Evolutionary conservation across 2,888 invertebrate species (phyloP), one percentile per base, ranked within the genome.

Genomic region (Horisme vitalbata): DNA sequence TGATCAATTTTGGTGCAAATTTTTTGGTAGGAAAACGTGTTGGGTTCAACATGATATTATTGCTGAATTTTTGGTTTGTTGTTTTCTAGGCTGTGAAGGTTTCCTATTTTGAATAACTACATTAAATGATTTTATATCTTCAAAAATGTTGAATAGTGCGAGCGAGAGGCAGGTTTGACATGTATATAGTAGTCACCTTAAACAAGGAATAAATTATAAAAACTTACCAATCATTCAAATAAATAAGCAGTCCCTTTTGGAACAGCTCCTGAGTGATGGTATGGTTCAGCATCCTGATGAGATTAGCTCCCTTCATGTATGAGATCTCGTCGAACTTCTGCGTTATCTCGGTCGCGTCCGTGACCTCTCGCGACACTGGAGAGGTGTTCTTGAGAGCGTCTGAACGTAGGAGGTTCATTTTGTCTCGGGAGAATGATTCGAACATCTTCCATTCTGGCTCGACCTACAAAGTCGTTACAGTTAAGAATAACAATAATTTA

Each of bases 271-370:
- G 82, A 0, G 90, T 81, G 11, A 93, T 72, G 0, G 91, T 91
- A 45, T 91, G 85, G 65, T 92, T 92, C 41, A 93, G 71, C 93
- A 93, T 93, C 20, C 92, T 66, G 24, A 93, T 83, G 4, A 93
- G 71, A 47, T 90, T 91, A 4, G 92, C 92, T 28, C 91, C 91
- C 63, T 92, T 92, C 3, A 79, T 76, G 65, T 92, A 92, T 0
- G 91, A 90, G 33, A 91, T 90, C 45, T 85, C 86, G 65, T 93
- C 92, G 65, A 92, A 93, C 59, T 92, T 91, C 71, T 91, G 91
- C 37, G 90, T 87, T 60, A 93, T 93, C 61, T 92, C 91, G 0
- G 84, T 76, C 0, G 91, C 91, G 55, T 91, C 91, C 1, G 71
- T 65, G 0, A 92, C 90, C 8, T 80, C 62, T 0, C 83, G 68